Evolutionary conservation across 2,113 vertebrate genomes (phyloP).

Genomic region (Phodopus roborovskii): DNA sequence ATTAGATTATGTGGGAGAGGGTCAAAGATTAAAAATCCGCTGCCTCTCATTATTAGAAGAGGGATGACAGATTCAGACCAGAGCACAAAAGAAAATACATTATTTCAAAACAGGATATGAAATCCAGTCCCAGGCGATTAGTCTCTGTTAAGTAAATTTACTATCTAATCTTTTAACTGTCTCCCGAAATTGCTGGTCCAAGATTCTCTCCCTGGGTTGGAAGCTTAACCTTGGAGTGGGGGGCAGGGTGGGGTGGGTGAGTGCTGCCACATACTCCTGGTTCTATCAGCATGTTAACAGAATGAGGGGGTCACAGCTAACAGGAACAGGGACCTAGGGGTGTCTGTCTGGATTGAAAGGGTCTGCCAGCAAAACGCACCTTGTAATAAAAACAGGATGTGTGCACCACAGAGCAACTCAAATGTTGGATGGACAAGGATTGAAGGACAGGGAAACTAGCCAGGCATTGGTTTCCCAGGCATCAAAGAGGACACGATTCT

Average conservation of each 20-base stretch:
- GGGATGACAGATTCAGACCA: slow-evolving; percentile 91
- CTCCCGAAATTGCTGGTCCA: slow-evolving; percentile 81
- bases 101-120: slow-evolving; percentile 92
- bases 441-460: slow-evolving; percentile 35
- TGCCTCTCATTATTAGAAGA: slow-evolving; percentile 89
- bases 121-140: slow-evolving; percentile 88
- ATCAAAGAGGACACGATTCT: background rate
- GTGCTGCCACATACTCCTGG: slow-evolving; percentile 10
- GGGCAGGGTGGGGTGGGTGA: background rate
- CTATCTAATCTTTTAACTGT: slow-evolving; percentile 89
- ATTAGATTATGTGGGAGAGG: slow-evolving; percentile 87
- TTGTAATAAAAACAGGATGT: slow-evolving; percentile 81
- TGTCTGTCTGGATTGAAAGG: background rate
- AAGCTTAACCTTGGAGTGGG: slow-evolving; percentile 58
- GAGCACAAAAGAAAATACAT: slow-evolving; percentile 90
- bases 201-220: slow-evolving; percentile 72
- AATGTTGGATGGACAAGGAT: slow-evolving; percentile 37
- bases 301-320: background rate
- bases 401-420: background rate
- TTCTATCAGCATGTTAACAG: slow-evolving; percentile 37
- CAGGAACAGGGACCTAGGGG: background rate
- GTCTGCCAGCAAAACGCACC: slow-evolving; percentile 51
- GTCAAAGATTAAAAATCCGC: slow-evolving; percentile 90
- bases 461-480: slow-evolving; percentile 62
- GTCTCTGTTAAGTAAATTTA: slow-evolving; percentile 90